phyloP scores from a whole-genome alignment of 2,113 vertebrate species.

The Eclectus roratus region DNA sequence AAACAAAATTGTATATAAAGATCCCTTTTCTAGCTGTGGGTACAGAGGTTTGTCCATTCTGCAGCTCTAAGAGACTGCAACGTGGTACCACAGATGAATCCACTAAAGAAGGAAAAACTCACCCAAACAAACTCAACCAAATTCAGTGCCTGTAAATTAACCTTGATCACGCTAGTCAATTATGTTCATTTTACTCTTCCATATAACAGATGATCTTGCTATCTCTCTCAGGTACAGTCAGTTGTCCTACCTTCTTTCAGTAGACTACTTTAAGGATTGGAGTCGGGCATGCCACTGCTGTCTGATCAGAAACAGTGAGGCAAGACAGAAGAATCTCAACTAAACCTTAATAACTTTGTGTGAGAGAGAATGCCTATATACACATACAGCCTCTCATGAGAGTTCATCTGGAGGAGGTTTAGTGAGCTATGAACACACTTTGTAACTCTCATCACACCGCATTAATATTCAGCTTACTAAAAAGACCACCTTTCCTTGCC shows the following conservation, averaged over 20 bases:
- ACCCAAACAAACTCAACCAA: neutral
- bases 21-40: neutral
- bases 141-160: neutral
- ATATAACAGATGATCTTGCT: neutral
- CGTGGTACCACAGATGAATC: neutral
- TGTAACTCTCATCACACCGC: neutral
- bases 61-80: neutral
- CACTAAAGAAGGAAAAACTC: neutral
- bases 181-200: neutral
- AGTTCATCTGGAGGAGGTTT: neutral
- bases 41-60: neutral
- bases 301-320: neutral
- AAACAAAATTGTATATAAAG: neutral
- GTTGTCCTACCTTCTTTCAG: neutral
- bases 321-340: neutral
- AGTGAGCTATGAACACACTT: neutral
- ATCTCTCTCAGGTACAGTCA: neutral
- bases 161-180: neutral
- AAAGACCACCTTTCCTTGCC: constrained; percentile 41
- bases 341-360: constrained; percentile 23
- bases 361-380: neutral
- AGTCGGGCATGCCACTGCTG: neutral
- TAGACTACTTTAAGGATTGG: neutral
- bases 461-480: constrained; percentile 48
- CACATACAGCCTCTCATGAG: neutral